phyloP scores from a whole-genome alignment of 2,113 vertebrate genomes.

The Variabilichromis moorii region DNA sequence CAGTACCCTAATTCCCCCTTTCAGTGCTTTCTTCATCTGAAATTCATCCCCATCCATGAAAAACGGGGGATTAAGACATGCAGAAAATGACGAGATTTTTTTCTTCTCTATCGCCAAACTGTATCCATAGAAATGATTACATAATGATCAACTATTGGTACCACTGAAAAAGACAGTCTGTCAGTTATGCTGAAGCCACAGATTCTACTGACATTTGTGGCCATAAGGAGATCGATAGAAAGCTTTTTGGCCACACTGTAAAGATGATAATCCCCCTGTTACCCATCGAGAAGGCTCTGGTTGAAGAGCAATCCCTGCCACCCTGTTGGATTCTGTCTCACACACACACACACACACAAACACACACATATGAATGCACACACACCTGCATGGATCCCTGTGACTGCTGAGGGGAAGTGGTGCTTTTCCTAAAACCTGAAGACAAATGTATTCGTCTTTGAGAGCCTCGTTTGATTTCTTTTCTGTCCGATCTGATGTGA shows the following conservation, averaged over 20 bases:
- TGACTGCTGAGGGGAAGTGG: background rate
- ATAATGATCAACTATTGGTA: background rate
- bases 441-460: background rate
- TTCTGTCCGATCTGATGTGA: slow-evolving; percentile 16
- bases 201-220: background rate
- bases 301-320: slow-evolving; percentile 41
- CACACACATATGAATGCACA: background rate
- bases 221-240: slow-evolving; percentile 4
- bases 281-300: slow-evolving; percentile 29
- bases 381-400: slow-evolving; percentile 18
- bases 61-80: background rate
- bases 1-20: background rate
- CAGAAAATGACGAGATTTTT: background rate
- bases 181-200: background rate
- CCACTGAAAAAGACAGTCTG: background rate
- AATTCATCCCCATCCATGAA: background rate
- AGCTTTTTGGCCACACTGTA: slow-evolving; percentile 36
- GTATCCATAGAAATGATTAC: slow-evolving; percentile 23
- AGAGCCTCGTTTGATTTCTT: background rate
- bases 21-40: background rate
- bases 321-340: slow-evolving; percentile 32
- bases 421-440: slow-evolving; percentile 3
- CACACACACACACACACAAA: slow-evolving; percentile 24
- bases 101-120: background rate
- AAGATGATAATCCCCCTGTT: slow-evolving; percentile 42